Evolutionary conservation across 2,797 vertebrate genomes (phyloP), one percentile per base, ranked within the genome.

Genomic region (Balearica regulorum): DNA sequence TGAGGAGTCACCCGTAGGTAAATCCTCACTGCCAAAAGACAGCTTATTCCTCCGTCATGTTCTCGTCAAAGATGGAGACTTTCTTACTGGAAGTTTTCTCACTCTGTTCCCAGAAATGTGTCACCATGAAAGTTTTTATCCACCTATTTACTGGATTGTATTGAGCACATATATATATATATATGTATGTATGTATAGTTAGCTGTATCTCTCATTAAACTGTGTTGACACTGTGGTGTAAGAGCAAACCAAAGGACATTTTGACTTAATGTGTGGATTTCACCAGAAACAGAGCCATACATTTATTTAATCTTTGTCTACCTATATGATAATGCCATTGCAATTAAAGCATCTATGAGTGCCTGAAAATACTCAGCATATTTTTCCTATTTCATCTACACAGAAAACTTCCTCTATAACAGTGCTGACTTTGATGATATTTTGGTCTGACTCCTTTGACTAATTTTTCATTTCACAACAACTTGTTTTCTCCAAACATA

Each of bases 401-500:
- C 11, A 73, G 16, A 29, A 31, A 86, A 57, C 20, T 76, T 81
- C 24, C 53, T 77, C 21, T 85, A 0, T 49, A 68, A 91, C 79
- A 83, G 17, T 62, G 43, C 35, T 90, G 61, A 84, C 49, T 93
- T 94, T 66, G 80, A 71, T 77, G 41, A 55, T 78, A 81, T 86
- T 96, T 92, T 90, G 69, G 33, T 48, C 71, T 89, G 68, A 80
- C 10, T 72, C 44, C 78, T 89, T 87, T 49, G 54, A 53, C 17
- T 51, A 26, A 57, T 78, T 71, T 83, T 96, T 96, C 16, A 69
- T 89, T 91, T 90, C 89, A 92, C 61, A 95, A 83, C 41, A 83
- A 61, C 65, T 88, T 81, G 1, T 69, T 95, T 72, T 91, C 61
- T 83, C 43, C 87, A 83, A 77, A 51, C 11, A 48, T 89, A 83